Conservation (phyloP, 2,113 vertebrate genomes). For the Embiotoca jacksoni region DNA sequence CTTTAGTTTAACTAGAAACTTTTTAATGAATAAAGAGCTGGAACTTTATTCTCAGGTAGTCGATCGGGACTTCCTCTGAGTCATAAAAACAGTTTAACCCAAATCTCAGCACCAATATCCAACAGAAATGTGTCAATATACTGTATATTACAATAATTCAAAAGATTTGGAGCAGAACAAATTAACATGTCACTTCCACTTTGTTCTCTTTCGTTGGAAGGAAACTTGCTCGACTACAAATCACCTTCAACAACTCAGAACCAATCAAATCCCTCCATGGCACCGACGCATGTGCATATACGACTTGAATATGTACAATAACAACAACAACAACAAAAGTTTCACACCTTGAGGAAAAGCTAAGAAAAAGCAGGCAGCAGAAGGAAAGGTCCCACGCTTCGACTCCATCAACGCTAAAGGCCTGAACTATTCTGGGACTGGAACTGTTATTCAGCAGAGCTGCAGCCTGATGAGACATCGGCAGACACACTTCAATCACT, state of each 20-base stretch:
- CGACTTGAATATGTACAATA: neutral
- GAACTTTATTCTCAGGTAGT: constrained; percentile 55
- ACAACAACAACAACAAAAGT: neutral
- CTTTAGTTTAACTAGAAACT: constrained; percentile 66
- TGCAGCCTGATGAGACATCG: constrained; percentile 33
- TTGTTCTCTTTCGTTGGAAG: constrained; percentile 16
- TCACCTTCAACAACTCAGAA: constrained; percentile 4
- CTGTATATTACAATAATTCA: neutral
- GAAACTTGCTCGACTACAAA: neutral
- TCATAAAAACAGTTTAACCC: constrained; percentile 32
- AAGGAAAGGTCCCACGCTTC: constrained; percentile 28
- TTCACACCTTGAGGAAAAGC: neutral
- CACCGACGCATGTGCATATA: neutral
- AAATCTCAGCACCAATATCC: neutral
- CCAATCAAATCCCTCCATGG: constrained; percentile 6
- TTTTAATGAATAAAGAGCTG: constrained; percentile 77
- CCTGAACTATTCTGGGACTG: constrained; percentile 41
- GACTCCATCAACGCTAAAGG: constrained; percentile 18
- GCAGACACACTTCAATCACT: constrained; percentile 58
- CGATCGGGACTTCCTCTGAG: neutral
- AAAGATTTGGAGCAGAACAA: constrained; percentile 24
- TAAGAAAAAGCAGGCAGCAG: constrained; percentile 3
- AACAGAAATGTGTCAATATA: neutral
- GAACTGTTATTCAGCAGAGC: constrained; percentile 34
- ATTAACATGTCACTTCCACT: constrained; percentile 27